Evolutionary conservation across 2,888 invertebrate species (phyloP), one percentile per base, ranked within the genome.

Genomic region (Morpho deidamia): DNA sequence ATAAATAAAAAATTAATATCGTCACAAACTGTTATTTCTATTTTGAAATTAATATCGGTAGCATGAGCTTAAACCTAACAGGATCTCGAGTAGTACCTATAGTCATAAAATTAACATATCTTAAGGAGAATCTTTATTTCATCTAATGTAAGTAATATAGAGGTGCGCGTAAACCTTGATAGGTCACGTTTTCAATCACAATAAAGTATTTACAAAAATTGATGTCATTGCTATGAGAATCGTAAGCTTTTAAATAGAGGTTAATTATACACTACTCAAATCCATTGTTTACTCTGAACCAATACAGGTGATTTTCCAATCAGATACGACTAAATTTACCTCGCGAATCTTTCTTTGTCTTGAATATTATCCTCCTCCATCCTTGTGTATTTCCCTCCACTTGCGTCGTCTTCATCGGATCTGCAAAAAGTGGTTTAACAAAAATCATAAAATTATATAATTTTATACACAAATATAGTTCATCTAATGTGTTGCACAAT

Each of bases 291-390:
- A 11, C 8, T 10, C 44, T 23, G 23, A 9, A 7, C n/a, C 23
- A 43, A 11, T 8, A n/a, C 33, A 39, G n/a, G 40, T 50, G 50
- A 56, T 46, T 53, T 41, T 33, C n/a, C 12, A 11, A 23, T 23
- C 1, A 37, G 10, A 46, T 44, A 39, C 12, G 37, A 41, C 35
- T 40, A 10, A n/a, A 48, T 11, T 7, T 74, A 87, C 97, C 97
- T 96, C 70, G 98, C 98, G 92, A 97, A 98, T 76, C 97, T 93
- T 87, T 98, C 98, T 90, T 98, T 98, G 84, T 98, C 98, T 92
- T 97, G 97, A 86, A 96, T 94, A 84, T 94, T 96, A 78, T 96
- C 96, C 90, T 97, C 97, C 86, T 97, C 97, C 95, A 97, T 95
- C 92, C 95, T 94, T 81, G 94, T 92, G 83, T 94, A 95, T 91